Percentiles rank a stretch among this genome's conserved stretches.
These are phyloP conservation scores for Apeltes quadracus DNA, from an alignment of 2,113 vertebrate genomes.

Conservation along the genomic window DNA sequence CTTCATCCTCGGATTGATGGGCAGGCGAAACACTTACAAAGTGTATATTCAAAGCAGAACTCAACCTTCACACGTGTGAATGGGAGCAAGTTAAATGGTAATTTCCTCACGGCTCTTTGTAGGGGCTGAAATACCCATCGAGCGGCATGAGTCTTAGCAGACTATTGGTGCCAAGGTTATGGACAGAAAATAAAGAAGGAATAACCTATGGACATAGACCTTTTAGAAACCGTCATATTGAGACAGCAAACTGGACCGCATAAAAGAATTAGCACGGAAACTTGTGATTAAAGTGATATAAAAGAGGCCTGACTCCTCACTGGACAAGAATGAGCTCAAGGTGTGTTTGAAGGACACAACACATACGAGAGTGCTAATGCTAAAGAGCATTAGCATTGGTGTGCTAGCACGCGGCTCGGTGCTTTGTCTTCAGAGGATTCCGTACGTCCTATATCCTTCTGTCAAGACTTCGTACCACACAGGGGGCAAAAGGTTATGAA, in stretches of 20 bases:
- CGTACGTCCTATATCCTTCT: not conserved
- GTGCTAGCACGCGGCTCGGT: not conserved
- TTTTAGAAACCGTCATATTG: constrained; percentile 64
- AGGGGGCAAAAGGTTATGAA: too few relatives aligned
- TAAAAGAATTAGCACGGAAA: constrained; percentile 50
- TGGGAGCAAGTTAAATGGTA: constrained; percentile 69
- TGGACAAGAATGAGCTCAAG: constrained; percentile 59
- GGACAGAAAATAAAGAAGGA: constrained; percentile 27
- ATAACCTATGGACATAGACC: constrained; percentile 45
- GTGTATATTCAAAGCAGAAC: constrained; percentile 55
- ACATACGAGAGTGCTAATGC: constrained; percentile 37
- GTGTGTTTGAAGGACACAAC: constrained; percentile 55
- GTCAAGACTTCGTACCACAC: too few relatives aligned
- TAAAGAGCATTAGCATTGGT: not conserved
- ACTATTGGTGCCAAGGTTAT: constrained; percentile 74
- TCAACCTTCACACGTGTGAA: constrained; percentile 70
- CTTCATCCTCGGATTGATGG: constrained; percentile 43
- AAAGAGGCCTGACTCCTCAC: constrained; percentile 47
- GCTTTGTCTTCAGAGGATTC: not conserved
- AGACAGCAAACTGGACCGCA: constrained; percentile 63
- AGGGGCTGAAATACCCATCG: constrained; percentile 49
- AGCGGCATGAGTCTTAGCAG: constrained; percentile 13
- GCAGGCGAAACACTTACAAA: constrained; percentile 31
- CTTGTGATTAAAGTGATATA: constrained; percentile 51
- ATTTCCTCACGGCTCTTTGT: constrained; percentile 56